Evolutionary conservation across 2,113 vertebrate genomes (phyloP), one percentile per base, ranked within the genome.

Genomic region (Sander vitreus): DNA sequence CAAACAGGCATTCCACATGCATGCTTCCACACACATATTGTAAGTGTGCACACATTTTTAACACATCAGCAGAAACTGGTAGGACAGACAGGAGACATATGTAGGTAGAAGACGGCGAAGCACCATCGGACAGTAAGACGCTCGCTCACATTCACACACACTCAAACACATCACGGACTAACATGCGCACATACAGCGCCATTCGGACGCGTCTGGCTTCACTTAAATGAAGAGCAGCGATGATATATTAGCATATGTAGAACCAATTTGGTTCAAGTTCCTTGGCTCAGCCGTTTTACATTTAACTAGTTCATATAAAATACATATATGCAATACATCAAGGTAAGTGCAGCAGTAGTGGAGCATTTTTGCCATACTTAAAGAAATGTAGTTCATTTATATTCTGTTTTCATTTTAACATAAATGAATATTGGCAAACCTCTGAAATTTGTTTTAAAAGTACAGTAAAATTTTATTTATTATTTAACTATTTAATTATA

Each of bases 121-220:
- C 21, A 58, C 70, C 59, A 80, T 82, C 75, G 83, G 78, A 88
- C 64, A 78, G 6, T 33, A 47, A 67, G 63, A 78, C 64, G 47
- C 30, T 21, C 48, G 36, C 36, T 51, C 25, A 43, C 66, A 43
- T 9, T 51, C 25, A 43, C 66, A 43, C 13, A 33, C 57, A 23
- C 65, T 15, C 23, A 71, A 48, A 64, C 27, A 48, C 60, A 30
- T 16, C 64, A 45, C 13, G 3, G 1, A 1, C 43, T 11, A 58
- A 33, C 48, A 69, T 12, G 64, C 11, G 1, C 67, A 39, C 9
- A 1, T 7, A 58, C 63, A 71, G 27, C 23, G 23, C 45, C 63
- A 64, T 77, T 75, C 33, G 58, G 55, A 86, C 58, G 21, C 69
- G 83, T 91, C 85, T 88, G 88, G 76, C 69, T 87, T 59, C 18